Conservation (phyloP, 2,113 vertebrate species). For the Mus pahari region DNA sequence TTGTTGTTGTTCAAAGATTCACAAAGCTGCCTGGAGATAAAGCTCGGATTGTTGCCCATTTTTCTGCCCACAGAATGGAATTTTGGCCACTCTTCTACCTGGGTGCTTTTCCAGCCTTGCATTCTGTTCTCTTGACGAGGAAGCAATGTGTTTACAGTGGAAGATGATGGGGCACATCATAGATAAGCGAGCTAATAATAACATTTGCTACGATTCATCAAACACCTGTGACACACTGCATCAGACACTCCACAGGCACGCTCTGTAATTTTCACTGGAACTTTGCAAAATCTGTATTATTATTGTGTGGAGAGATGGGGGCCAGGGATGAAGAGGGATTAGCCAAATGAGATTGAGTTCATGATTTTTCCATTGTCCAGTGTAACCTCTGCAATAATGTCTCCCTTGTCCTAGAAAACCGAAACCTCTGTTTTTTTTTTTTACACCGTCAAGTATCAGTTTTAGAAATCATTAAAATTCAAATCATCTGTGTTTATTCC, state of each 20-base stretch:
- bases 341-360: neutral
- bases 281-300: neutral
- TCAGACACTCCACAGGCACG: neutral
- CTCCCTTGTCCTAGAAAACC: slow-evolving; percentile 52
- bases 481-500: slow-evolving; percentile 64
- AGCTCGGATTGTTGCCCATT: neutral
- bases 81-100: neutral
- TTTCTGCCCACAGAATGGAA: neutral
- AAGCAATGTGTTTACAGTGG: neutral
- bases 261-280: neutral
- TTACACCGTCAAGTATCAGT: slow-evolving; percentile 52
- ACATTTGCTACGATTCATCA: neutral
- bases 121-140: neutral
- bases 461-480: slow-evolving; percentile 66
- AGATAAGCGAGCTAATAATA: neutral
- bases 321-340: neutral
- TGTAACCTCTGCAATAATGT: neutral
- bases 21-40: neutral
- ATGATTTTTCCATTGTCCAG: neutral
- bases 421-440: slow-evolving; percentile 42
- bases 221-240: neutral
- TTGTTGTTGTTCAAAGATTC: neutral
- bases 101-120: neutral
- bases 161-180: neutral
- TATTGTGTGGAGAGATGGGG: neutral